Percentiles rank a stretch among this genome's conserved stretches.
Conservation (phyloP, 2,113 vertebrate genomes). For the Stigmatopora argus region DNA sequence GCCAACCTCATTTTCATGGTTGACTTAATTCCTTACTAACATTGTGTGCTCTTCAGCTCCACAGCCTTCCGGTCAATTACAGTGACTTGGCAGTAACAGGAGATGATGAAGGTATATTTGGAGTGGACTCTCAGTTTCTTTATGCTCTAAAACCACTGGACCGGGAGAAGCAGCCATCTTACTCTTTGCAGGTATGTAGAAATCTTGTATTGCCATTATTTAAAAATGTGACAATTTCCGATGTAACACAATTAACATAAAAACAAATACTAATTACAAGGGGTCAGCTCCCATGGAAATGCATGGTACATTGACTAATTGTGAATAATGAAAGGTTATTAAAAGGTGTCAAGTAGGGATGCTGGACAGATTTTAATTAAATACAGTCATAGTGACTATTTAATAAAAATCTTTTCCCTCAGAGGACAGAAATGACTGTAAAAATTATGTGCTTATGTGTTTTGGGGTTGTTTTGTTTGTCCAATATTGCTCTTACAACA, state of each 20-base stretch:
- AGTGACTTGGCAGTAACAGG: conserved; percentile 63
- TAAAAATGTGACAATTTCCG: not conserved
- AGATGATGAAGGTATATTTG: conserved; percentile 72
- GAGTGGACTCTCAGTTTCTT: conserved; percentile 76
- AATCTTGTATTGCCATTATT: not conserved
- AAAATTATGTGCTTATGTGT: not conserved
- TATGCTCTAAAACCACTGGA: conserved; percentile 74
- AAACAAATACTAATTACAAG: not conserved
- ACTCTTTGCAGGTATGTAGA: conserved; percentile 70
- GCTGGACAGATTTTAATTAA: not conserved
- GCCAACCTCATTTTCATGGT: not conserved
- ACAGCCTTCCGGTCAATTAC: conserved; percentile 59
- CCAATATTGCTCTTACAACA: too few species aligned
- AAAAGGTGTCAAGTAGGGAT: not conserved
- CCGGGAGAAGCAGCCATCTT: conserved; percentile 76
- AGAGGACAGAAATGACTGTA: not conserved
- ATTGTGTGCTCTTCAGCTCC: conserved; percentile 47
- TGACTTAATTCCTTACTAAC: not conserved
- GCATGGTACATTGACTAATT: not conserved
- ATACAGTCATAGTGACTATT: not conserved
- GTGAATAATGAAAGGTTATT: not conserved
- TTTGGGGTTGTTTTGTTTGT: too few species aligned
- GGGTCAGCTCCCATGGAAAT: not conserved
- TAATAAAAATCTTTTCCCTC: too few species aligned
- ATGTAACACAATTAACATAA: not conserved